These are phyloP conservation scores for Pogonocichla stellata DNA, from an alignment of 2,113 vertebrate genomes.

Conservation along the genomic window DNA sequence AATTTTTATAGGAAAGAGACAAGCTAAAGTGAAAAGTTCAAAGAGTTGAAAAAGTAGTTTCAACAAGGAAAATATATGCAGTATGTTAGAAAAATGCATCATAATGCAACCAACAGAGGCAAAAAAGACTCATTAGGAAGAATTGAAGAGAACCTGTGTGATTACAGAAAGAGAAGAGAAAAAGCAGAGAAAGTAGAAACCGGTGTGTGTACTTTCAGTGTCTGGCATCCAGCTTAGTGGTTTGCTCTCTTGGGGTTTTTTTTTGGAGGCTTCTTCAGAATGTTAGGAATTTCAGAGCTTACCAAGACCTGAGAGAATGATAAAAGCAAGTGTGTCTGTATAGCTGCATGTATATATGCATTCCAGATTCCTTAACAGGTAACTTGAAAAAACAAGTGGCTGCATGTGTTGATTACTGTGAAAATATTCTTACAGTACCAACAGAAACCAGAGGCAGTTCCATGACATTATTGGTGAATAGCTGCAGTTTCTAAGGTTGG, in stretches of 20 bases:
- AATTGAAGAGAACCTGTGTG: background rate
- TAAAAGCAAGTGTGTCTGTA: background rate
- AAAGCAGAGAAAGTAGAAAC: background rate
- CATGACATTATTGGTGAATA: background rate
- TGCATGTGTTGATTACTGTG: background rate
- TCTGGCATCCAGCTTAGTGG: background rate
- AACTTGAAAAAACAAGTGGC: background rate
- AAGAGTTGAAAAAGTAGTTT: background rate
- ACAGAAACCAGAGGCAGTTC: background rate
- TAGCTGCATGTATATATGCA: background rate
- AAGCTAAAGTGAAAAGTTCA: background rate
- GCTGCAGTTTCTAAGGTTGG: background rate
- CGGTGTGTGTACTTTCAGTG: background rate
- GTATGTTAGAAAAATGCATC: background rate
- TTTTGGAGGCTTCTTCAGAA: background rate
- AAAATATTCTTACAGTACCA: background rate
- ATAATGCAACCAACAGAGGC: background rate
- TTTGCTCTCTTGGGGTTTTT: background rate
- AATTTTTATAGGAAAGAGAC: background rate
- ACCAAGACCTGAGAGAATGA: background rate
- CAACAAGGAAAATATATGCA: background rate
- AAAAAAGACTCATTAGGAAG: background rate
- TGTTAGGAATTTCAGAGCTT: background rate
- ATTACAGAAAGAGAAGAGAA: background rate
- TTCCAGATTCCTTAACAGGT: background rate